Evolutionary conservation across 2,797 vertebrate genomes (phyloP), one percentile per base, ranked within the genome.

Genomic region (Sciaenops ocellatus): DNA sequence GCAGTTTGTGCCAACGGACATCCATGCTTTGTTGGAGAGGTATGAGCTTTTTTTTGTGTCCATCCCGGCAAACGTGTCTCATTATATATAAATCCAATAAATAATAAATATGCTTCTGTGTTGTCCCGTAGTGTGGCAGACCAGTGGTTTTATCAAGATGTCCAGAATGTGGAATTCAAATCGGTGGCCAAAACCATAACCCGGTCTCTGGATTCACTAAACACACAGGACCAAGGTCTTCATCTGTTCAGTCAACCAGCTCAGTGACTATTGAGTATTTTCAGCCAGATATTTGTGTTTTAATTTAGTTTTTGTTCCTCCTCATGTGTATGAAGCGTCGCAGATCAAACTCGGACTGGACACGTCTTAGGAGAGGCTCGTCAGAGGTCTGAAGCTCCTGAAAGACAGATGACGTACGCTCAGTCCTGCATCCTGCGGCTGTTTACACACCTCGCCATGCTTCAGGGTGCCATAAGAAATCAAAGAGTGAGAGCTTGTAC

Each of bases 381-480:
- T 16, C 75, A 3, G 17, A 83, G 94, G 69, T 90, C 93, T 3
- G 94, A 95, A 0, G 95, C 90, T 13, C 94, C 95, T 1, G 90
- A 95, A 11, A 89, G 95, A 61, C 86, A 87, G 72, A 79, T 93
- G 75, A 64, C 82, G 0, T 75, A 9, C 0, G 88, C 83, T 68
- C 84, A 94, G 86, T 93, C 88, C 44, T 68, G 87, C 72, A 5
- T 95, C 51, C 92, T 96, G 24, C 88, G 95, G 54, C 86, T 95
- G 60, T 75, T 92, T 0, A 94, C 88, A 0, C 95, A 95, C 74
- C 89, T 95, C 13, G 84, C 93, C 54, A 92, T 96, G 93, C 85
- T 95, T 18, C 94, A 95, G 20, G 95, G 95, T 8, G 63, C 89
- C 3, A 5, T 60, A 1, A 78, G 11, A 1, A 61, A 92, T 6